Evolutionary conservation across 1,140 invertebrate genomes (phyloP), one percentile per base, ranked within the genome.

Genomic region (Acromyrmex charruanus): DNA sequence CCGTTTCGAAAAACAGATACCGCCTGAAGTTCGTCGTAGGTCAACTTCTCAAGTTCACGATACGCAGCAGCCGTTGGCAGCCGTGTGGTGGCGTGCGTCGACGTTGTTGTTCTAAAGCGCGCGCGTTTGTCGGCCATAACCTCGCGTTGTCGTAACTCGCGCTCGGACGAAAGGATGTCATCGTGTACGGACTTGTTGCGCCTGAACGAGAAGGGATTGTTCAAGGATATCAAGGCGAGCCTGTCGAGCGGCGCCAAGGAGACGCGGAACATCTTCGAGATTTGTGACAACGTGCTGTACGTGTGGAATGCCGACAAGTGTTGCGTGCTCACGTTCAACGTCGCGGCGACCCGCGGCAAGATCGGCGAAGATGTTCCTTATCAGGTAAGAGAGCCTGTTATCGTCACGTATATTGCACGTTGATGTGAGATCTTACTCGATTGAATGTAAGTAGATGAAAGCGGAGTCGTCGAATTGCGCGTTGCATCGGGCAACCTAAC

Each of bases 251-350:
- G 94, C 53, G 94, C 94, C 75, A 95, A 94, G n/a, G 96, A 97
- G 81, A 96, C 97, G 21, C 94, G 95, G 65, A 97, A 97, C 93
- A 95, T 97, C 66, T 90, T 97, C 9, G 96, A 96, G 87, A 95
- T 97, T 53, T 96, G 96, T 65, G 96, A 97, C 85, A 96, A 97
- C 92, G 95, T 97, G 87, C 94, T 97, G 21, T 97, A 96, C 88
- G 95, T 96, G 79, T 97, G 97, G 97, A 96, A 96, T 92, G 95
- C 96, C 3, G 93, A 96, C 28, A 96, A 97, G 93, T 96, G 96
- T 89, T 97, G 96, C 93, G 95, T 97, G 71, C 94, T 96, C 82
- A 95, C 96, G 63, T 92, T 97, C 65, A 97, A 97, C 91, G 77
- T 97, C 68, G 96, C 96, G 85, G 95, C 96, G 35, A 93, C 96